These are phyloP conservation scores for Megaceryle maxima DNA, from an alignment of 2,113 vertebrate species.

Conservation along the genomic window DNA sequence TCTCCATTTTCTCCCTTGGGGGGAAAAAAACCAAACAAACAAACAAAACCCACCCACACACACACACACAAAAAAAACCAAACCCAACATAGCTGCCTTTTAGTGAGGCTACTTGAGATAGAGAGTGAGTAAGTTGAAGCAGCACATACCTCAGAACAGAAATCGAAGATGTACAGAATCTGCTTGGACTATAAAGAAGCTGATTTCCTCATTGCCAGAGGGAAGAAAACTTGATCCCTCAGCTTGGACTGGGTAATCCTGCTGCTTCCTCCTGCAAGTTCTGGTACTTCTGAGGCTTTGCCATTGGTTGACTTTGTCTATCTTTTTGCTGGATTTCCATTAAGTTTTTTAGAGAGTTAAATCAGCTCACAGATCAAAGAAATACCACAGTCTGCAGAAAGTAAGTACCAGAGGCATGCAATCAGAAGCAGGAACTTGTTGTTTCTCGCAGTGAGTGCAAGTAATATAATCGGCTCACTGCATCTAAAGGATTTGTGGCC, in stretches of 20 bases:
- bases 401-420: neutral
- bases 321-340: neutral
- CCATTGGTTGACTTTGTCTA: neutral
- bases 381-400: neutral
- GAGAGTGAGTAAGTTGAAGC: neutral
- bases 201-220: neutral
- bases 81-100: neutral
- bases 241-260: neutral
- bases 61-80: too few species aligned
- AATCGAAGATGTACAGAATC: neutral
- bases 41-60: too few species aligned
- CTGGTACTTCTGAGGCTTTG: neutral
- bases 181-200: neutral
- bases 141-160: neutral
- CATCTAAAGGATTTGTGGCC: neutral
- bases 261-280: neutral
- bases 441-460: neutral
- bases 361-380: neutral
- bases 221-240: neutral
- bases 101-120: neutral
- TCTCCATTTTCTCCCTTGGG: rapidly evolving
- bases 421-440: neutral
- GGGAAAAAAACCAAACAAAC: too few species aligned
- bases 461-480: neutral
- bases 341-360: neutral